phyloP scores from a whole-genome alignment of 64 coral and sea anemone genomes.

The Catalaphyllia jardinei region DNA sequence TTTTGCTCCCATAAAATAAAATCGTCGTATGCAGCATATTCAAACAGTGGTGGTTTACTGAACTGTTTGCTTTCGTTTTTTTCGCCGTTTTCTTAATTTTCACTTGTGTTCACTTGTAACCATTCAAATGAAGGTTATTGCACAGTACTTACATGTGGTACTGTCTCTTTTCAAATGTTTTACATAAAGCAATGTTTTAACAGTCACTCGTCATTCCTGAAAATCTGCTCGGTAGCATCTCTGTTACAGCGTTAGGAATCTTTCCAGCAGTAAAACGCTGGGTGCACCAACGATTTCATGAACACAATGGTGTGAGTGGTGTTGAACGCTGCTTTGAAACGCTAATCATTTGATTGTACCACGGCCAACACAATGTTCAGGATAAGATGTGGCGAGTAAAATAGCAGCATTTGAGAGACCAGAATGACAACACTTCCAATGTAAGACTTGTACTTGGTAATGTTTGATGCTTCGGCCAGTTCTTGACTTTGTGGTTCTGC shows the following conservation, averaged over 20 bases:
- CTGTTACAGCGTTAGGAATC: not conserved
- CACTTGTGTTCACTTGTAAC: too few relatives aligned
- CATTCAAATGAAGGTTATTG: too few relatives aligned
- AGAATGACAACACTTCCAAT: not conserved
- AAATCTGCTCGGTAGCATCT: not conserved
- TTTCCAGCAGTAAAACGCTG: slow-evolving; percentile 9
- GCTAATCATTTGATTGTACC: not conserved
- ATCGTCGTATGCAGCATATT: too few relatives aligned
- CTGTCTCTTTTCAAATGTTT: too few relatives aligned
- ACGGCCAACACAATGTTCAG: not conserved
- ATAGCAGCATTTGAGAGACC: not conserved
- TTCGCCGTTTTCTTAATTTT: too few relatives aligned
- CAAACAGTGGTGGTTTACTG: too few relatives aligned
- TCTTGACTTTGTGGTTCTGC: not conserved
- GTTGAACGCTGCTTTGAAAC: slow-evolving; percentile 22
- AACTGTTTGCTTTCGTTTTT: too few relatives aligned
- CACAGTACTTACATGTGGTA: too few relatives aligned
- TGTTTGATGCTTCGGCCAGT: not conserved
- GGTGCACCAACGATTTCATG: slow-evolving; percentile 5
- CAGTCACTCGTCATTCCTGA: not conserved
- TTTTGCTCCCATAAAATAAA: too few relatives aligned
- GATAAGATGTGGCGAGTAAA: slow-evolving; percentile 15
- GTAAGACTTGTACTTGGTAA: not conserved
- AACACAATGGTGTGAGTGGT: slow-evolving; percentile 19
- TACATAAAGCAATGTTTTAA: too few relatives aligned